Evolutionary conservation across 2,888 invertebrate species (phyloP).

Genomic region (Leptodirus hochenwartii): DNA sequence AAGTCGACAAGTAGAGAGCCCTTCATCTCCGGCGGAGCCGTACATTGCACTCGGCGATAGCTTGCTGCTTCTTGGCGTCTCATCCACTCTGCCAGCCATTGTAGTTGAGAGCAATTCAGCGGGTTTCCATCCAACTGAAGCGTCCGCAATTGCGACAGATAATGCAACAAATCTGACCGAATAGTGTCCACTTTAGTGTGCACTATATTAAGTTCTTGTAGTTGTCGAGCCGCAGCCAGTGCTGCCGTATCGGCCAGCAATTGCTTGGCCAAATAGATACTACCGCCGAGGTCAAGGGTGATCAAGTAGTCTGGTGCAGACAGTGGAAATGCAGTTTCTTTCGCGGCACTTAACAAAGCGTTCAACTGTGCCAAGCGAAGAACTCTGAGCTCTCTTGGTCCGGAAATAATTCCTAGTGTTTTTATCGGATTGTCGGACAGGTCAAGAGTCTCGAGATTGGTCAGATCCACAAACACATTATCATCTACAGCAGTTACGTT

Average conservation of each 20-base stretch:
- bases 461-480: slow-evolving; percentile 55
- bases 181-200: slow-evolving; percentile 41
- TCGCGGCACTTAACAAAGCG: slow-evolving; percentile 31
- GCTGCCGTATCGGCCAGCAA: slow-evolving; percentile 54
- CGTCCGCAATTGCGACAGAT: slow-evolving; percentile 47
- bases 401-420: slow-evolving; percentile 45
- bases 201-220: slow-evolving; percentile 52
- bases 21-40: slow-evolving; percentile 23
- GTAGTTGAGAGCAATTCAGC: slow-evolving; percentile 47
- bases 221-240: slow-evolving; percentile 47
- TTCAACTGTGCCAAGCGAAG: slow-evolving; percentile 51
- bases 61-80: slow-evolving; percentile 28
- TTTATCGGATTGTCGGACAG: slow-evolving; percentile 66
- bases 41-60: slow-evolving; percentile 26
- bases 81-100: slow-evolving; percentile 54
- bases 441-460: slow-evolving; percentile 61
- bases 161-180: slow-evolving; percentile 46
- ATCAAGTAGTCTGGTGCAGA: slow-evolving; percentile 52
- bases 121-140: slow-evolving; percentile 51
- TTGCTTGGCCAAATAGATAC: slow-evolving; percentile 50
- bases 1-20: slow-evolving; percentile 24
- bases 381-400: slow-evolving; percentile 43
- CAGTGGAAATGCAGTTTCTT: slow-evolving; percentile 48
- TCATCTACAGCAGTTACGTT: slow-evolving; percentile 53
- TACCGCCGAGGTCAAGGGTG: slow-evolving; percentile 55